These are phyloP conservation scores for Drosophila quinaria DNA, from an alignment of 2,888 invertebrate genomes.

Conservation along the genomic window DNA sequence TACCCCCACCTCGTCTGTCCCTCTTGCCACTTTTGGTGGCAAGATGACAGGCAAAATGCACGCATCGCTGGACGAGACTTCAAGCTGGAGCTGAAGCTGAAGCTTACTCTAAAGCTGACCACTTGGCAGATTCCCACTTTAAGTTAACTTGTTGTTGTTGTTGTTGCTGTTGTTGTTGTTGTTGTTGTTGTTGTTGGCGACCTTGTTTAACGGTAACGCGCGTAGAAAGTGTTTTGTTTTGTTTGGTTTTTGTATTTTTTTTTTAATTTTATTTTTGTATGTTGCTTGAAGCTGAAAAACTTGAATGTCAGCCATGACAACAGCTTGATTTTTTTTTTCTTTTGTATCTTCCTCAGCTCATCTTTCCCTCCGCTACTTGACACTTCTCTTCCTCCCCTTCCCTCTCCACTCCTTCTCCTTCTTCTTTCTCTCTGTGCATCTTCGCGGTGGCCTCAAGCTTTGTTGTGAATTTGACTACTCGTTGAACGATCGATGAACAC, in stretches of 20 bases:
- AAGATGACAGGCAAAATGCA: constrained; percentile 73
- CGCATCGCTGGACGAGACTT: constrained; percentile 63
- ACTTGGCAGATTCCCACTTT: constrained; percentile 41
- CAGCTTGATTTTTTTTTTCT: constrained; percentile 20
- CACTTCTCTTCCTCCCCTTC: background rate
- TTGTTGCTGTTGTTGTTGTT: constrained; percentile 28
- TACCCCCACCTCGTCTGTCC: background rate
- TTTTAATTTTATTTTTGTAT: constrained; percentile 41
- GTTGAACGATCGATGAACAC: constrained; percentile 58
- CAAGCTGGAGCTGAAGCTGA: constrained; percentile 17
- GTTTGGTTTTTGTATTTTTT: constrained; percentile 55
- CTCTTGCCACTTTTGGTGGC: background rate
- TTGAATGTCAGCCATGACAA: constrained; percentile 62
- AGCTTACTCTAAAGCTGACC: constrained; percentile 27
- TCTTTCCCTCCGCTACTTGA: background rate
- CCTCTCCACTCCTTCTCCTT: background rate
- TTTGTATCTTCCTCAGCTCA: background rate
- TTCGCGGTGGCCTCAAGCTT: constrained; percentile 15
- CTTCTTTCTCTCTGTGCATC: constrained; percentile 10
- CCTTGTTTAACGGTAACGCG: constrained; percentile 81
- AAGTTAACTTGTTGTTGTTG: constrained; percentile 38
- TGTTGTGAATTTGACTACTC: constrained; percentile 39
- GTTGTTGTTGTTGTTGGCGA: constrained; percentile 61
- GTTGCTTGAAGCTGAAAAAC: constrained; percentile 63
- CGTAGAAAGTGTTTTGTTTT: constrained; percentile 79